Evolutionary conservation across 2,113 vertebrate genomes (phyloP).

Genomic region (Tupaia chinensis): DNA sequence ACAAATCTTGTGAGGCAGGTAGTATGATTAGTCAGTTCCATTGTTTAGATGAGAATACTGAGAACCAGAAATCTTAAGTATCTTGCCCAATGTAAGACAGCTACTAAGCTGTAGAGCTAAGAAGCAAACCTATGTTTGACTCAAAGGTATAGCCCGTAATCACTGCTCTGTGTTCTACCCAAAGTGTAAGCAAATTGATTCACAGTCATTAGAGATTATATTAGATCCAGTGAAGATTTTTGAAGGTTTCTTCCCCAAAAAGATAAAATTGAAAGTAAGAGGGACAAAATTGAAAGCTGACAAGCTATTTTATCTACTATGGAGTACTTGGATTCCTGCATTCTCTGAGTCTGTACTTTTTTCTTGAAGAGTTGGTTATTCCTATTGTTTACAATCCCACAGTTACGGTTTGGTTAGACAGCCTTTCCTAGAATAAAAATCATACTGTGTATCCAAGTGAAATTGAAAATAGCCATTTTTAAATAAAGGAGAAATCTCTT

Average conservation of each 20-base stretch:
- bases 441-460: neutral
- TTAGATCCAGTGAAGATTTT: neutral
- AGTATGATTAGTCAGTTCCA: neutral
- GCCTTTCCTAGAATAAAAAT: slow-evolving; percentile 26
- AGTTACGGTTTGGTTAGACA: neutral
- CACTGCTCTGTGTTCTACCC: neutral
- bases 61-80: neutral
- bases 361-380: slow-evolving; percentile 65
- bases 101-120: neutral
- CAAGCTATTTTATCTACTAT: slow-evolving; percentile 77
- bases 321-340: slow-evolving; percentile 22
- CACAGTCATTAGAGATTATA: neutral
- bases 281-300: neutral
- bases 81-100: neutral
- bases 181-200: neutral
- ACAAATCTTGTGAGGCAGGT: neutral
- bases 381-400: slow-evolving; percentile 53
- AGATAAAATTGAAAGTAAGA: neutral
- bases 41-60: neutral
- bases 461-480: neutral
- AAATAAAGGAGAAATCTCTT: neutral
- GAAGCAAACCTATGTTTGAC: neutral
- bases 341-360: slow-evolving; percentile 48
- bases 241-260: neutral
- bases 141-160: neutral